phyloP scores from a whole-genome alignment of 2,888 invertebrate species.

The Ephialtes manifestator region DNA sequence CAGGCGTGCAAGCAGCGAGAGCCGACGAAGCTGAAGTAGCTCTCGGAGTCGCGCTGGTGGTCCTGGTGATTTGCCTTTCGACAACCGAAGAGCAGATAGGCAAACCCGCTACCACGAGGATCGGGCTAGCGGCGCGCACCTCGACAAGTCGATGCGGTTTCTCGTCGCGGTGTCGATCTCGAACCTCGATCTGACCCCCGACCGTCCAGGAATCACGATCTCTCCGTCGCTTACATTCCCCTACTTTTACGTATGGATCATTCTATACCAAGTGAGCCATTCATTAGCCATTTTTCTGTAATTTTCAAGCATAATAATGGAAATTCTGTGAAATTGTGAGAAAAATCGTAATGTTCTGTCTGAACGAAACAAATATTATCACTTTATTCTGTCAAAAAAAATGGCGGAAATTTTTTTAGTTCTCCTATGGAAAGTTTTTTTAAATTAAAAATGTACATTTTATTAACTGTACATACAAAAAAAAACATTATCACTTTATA shows the following conservation, averaged over 20 bases:
- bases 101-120: slow-evolving; percentile 48
- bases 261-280: too few species aligned
- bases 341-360: too few species aligned
- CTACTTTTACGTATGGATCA: not conserved
- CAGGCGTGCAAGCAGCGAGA: slow-evolving; percentile 20
- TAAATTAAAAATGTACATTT: too few species aligned
- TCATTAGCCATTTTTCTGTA: too few species aligned
- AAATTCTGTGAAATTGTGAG: too few species aligned
- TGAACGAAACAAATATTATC: too few species aligned
- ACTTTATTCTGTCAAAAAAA: too few species aligned
- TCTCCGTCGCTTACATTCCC: slow-evolving; percentile 36
- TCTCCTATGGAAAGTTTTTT: too few species aligned
- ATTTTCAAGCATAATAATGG: too few species aligned
- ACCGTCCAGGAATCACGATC: slow-evolving; percentile 60
- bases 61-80: slow-evolving; percentile 65
- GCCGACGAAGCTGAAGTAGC: slow-evolving; percentile 25
- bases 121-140: slow-evolving; percentile 1
- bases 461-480: too few species aligned
- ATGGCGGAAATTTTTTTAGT: too few species aligned
- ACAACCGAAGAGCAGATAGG: slow-evolving; percentile 44
- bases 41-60: slow-evolving; percentile 55
- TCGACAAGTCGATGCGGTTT: slow-evolving; percentile 16
- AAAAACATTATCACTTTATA: too few species aligned
- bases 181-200: slow-evolving; percentile 63
- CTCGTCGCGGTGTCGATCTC: slow-evolving; percentile 54